Evolutionary conservation across 2,113 vertebrate species (phyloP), one percentile per base, ranked within the genome.

Genomic region (Pelodiscus sinensis): DNA sequence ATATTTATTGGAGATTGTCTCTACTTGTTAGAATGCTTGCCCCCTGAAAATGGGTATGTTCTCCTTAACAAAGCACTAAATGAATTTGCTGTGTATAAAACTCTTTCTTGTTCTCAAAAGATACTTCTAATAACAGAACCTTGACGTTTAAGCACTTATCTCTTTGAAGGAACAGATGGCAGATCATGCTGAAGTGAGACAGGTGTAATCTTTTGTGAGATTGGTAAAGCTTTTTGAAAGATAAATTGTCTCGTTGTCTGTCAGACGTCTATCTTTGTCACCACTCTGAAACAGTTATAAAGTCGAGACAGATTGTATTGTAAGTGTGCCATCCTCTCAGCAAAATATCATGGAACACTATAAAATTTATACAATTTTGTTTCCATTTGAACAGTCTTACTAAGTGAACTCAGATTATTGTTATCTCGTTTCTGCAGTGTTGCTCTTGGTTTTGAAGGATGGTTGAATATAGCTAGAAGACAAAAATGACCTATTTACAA

Each of bases 191-290:
- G 92, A 84, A 96, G 89, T 2, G 1, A 86, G 62, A 55, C 68
- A 85, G 57, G 9, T 95, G 0, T 84, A 83, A 71, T 86, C 50
- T 82, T 8, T 82, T 78, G n/a, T 35, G 62, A 44, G 81, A 87
- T 93, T 75, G 82, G 79, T 88, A 95, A 95, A 82, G 60, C 86
- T 93, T 79, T 90, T 89, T 89, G 88, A 94, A 95, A 94, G 86
- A 91, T 94, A 91, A 92, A 94, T 96, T 94, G 82, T 54, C 62
- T 7, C 68, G 35, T 88, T 93, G 84, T 86, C 56, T 93, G 86
- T 95, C 88, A 79, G 80, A 55, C 94, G 65, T 90, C 86, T 95
- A 50, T 96, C 94, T 96, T 97, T 96, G 92, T 96, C 84, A 87
- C 96, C 93, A 51, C 62, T 97, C 90, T 95, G 94, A 97, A 93